Conservation (phyloP, 2,113 vertebrate species). For the Chaetodon trifascialis region DNA sequence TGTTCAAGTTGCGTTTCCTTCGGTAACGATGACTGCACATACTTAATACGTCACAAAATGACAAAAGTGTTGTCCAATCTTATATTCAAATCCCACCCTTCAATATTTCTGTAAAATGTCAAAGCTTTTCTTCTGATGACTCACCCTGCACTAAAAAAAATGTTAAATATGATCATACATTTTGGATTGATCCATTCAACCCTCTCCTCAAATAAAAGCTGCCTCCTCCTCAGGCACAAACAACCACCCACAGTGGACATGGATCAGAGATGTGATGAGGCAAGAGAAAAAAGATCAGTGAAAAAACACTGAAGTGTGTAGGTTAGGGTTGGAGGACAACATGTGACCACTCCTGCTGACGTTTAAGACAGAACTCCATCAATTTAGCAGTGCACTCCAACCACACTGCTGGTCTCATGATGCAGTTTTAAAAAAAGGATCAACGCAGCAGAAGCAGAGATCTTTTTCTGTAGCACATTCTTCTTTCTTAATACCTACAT, state of each 20-base stretch:
- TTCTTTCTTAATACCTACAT: neutral
- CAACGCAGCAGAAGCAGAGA: neutral
- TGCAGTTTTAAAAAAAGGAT: neutral
- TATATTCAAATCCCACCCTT: constrained; percentile 11
- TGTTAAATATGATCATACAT: neutral
- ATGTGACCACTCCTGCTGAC: neutral
- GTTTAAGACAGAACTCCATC: neutral
- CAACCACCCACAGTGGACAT: neutral
- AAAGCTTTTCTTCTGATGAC: constrained; percentile 49
- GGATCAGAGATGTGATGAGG: constrained; percentile 1
- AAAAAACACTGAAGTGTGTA: constrained; percentile 1
- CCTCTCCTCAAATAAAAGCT: constrained; percentile 6
- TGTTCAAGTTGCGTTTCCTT: neutral
- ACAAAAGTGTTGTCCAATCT: neutral
- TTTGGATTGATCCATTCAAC: constrained; percentile 24
- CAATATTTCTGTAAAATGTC: constrained; percentile 44
- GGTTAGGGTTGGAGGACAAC: neutral
- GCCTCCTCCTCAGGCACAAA: neutral
- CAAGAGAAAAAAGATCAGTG: neutral
- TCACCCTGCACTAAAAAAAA: constrained; percentile 33
- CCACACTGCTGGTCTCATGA: neutral
- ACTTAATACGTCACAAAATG: neutral
- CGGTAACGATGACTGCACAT: neutral
- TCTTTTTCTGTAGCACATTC: neutral
- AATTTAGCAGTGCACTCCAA: neutral